Conservation (phyloP, 2,797 vertebrate genomes). For the Sparus aurata region DNA sequence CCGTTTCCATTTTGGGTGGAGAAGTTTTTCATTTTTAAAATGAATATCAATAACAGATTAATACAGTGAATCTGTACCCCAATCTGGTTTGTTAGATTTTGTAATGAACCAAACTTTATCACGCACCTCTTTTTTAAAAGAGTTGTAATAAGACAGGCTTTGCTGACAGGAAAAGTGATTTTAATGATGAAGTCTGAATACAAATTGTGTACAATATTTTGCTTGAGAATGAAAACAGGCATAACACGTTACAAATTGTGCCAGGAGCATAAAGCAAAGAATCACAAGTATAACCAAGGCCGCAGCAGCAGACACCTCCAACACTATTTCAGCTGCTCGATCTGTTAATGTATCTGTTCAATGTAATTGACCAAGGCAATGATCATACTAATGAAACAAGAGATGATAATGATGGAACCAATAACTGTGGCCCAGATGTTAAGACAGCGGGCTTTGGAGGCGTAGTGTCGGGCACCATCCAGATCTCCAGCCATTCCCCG, state of each 20-base stretch:
- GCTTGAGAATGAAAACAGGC: background rate
- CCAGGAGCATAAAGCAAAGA: background rate
- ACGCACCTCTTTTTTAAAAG: background rate
- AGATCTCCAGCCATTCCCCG: slow-evolving; percentile 65
- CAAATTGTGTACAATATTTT: background rate
- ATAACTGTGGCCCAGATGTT: slow-evolving; percentile 48
- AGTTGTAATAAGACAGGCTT: background rate
- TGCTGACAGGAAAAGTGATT: background rate
- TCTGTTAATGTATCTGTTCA: too few relatives aligned
- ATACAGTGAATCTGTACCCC: too few relatives aligned
- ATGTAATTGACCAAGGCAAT: too few relatives aligned
- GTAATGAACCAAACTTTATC: too few relatives aligned
- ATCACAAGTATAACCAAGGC: background rate
- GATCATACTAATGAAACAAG: background rate
- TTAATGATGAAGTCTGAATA: background rate
- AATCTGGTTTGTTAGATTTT: too few relatives aligned
- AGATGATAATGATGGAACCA: fast-evolving
- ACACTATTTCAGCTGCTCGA: too few relatives aligned
- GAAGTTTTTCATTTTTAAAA: too few relatives aligned
- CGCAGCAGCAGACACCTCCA: too few relatives aligned
- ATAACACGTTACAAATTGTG: background rate
- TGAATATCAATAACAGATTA: too few relatives aligned
- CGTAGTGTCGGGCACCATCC: slow-evolving; percentile 30
- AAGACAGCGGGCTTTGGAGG: slow-evolving; percentile 46
- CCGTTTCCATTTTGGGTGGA: too few relatives aligned